Evolutionary conservation across 2,113 vertebrate genomes (phyloP).

Genomic region (Perccottus glenii): DNA sequence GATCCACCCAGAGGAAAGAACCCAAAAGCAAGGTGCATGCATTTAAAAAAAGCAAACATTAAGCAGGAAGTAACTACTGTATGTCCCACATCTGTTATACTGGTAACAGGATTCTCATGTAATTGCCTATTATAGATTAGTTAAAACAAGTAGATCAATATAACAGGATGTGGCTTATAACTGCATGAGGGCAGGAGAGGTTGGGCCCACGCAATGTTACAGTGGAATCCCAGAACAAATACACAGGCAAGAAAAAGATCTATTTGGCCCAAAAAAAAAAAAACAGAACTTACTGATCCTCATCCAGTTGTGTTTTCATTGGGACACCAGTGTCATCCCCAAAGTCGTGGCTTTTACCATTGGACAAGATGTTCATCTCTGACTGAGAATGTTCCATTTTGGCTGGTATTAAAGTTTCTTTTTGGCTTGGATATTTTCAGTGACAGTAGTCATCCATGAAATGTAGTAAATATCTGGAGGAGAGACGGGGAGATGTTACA

Average conservation of each 20-base stretch:
- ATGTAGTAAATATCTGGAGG: slow-evolving; percentile 29
- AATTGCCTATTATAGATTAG: background rate
- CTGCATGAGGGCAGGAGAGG: slow-evolving; percentile 3
- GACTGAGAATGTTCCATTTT: slow-evolving; percentile 77
- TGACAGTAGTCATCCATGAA: slow-evolving; percentile 15
- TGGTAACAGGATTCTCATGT: background rate
- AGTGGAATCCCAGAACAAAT: slow-evolving; percentile 2
- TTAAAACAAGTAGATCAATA: background rate
- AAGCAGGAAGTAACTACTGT: slow-evolving; percentile 35
- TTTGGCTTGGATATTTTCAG: slow-evolving; percentile 15
- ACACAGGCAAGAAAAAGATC: background rate
- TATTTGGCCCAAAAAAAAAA: background rate
- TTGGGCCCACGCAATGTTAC: slow-evolving; percentile 42
- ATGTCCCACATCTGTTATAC: slow-evolving; percentile 9
- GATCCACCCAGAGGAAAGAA: slow-evolving; percentile 59
- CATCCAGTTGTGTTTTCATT: slow-evolving; percentile 73
- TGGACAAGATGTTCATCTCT: slow-evolving; percentile 79
- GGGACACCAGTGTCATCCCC: slow-evolving; percentile 65
- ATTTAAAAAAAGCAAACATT: slow-evolving; percentile 54
- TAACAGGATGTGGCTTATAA: slow-evolving; percentile 31
- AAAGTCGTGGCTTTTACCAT: slow-evolving; percentile 73
- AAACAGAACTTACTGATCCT: slow-evolving; percentile 76
- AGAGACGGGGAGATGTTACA: background rate
- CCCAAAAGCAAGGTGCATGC: slow-evolving; percentile 69
- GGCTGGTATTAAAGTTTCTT: slow-evolving; percentile 10